phyloP scores from a whole-genome alignment of 2,113 vertebrate genomes.

The Orycteropus afer region DNA sequence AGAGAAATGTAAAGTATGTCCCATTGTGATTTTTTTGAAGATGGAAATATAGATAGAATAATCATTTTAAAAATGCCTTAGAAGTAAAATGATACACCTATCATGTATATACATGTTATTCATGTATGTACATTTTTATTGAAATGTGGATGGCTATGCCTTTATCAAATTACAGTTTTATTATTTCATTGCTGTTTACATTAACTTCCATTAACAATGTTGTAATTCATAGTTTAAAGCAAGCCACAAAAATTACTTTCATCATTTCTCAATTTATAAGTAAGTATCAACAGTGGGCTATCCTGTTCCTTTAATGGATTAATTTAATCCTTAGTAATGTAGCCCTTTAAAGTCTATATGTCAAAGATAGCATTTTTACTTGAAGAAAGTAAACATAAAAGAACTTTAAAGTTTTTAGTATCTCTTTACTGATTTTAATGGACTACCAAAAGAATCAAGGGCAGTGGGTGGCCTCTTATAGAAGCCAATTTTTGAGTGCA shows the following conservation, averaged over 20 bases:
- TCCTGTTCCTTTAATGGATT: slow-evolving; percentile 81
- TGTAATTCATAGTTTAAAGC: slow-evolving; percentile 85
- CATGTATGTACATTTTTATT: slow-evolving; percentile 78
- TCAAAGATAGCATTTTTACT: slow-evolving; percentile 74
- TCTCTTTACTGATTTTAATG: slow-evolving; percentile 76
- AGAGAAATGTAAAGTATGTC: slow-evolving; percentile 62
- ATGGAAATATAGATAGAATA: slow-evolving; percentile 64
- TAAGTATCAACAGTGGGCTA: slow-evolving; percentile 81
- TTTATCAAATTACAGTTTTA: slow-evolving; percentile 85
- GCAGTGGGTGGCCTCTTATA: slow-evolving; percentile 64
- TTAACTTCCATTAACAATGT: slow-evolving; percentile 88
- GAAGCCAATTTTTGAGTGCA: slow-evolving; percentile 58
- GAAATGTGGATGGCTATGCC: slow-evolving; percentile 79
- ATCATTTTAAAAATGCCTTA: slow-evolving; percentile 75
- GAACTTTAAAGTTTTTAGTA: slow-evolving; percentile 77
- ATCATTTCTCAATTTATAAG: slow-evolving; percentile 84
- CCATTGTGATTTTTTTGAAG: slow-evolving; percentile 27
- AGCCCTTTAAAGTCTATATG: slow-evolving; percentile 78
- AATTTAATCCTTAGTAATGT: slow-evolving; percentile 84
- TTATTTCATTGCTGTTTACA: slow-evolving; percentile 84
- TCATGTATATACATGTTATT: slow-evolving; percentile 79
- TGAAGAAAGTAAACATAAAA: slow-evolving; percentile 75
- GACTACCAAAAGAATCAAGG: slow-evolving; percentile 59
- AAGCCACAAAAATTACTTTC: slow-evolving; percentile 83
- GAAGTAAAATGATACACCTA: slow-evolving; percentile 80